These are phyloP conservation scores for Calosoma granatense DNA, from an alignment of 1,140 invertebrate genomes.

Conservation along the genomic window DNA sequence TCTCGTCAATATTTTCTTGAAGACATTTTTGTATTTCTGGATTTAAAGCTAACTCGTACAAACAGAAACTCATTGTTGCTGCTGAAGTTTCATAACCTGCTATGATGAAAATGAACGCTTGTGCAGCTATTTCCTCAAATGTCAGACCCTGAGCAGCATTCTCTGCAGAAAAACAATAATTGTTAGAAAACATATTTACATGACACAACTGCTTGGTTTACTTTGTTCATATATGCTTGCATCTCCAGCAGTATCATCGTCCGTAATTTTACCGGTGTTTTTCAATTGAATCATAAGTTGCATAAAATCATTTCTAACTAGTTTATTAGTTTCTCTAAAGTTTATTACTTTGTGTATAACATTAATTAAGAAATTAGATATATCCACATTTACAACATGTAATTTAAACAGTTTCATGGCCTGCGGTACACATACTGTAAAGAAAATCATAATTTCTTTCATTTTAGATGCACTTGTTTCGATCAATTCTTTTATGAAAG, in stretches of 20 bases:
- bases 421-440: background rate
- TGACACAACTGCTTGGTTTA: background rate
- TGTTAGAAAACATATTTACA: background rate
- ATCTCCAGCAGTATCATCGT: conserved; percentile 16
- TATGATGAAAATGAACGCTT: conserved; percentile 30
- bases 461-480: background rate
- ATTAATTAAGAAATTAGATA: conserved; percentile 34
- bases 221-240: background rate
- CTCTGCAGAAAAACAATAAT: background rate
- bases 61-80: conserved; percentile 23
- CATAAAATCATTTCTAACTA: background rate
- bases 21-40: conserved; percentile 39
- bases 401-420: background rate
- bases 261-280: background rate
- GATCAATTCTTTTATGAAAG: background rate
- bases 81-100: conserved; percentile 27
- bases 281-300: background rate
- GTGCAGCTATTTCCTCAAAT: conserved; percentile 21
- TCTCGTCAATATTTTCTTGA: conserved; percentile 26
- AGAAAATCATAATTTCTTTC: background rate
- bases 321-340: background rate
- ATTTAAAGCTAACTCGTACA: conserved; percentile 40
- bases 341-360: conserved; percentile 31
- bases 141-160: background rate
- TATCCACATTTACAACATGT: background rate